phyloP scores from a whole-genome alignment of 2,797 vertebrate species.

The Acropternis orthonyx region DNA sequence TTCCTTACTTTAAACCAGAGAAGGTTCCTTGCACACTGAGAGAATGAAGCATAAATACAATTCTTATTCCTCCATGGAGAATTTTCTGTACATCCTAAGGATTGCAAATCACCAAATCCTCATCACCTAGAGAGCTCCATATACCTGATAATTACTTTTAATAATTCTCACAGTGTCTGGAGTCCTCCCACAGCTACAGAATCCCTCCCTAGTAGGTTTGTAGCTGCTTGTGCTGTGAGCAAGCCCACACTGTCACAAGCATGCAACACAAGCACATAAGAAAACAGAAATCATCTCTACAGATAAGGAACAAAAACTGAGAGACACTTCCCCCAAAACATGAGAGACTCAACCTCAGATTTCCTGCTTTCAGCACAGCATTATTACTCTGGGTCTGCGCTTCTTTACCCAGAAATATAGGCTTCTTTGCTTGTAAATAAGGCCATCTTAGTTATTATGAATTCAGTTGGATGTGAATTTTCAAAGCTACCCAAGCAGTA shows the following conservation, averaged over 20 bases:
- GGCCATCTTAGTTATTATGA: not conserved
- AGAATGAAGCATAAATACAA: not conserved
- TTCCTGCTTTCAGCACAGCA: not conserved
- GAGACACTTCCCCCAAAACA: not conserved
- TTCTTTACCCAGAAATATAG: not conserved
- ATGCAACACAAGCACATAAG: not conserved
- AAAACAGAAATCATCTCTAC: not conserved
- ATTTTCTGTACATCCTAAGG: not conserved
- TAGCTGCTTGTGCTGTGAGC: not conserved
- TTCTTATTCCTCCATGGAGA: not conserved
- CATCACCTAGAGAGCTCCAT: not conserved
- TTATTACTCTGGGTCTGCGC: not conserved
- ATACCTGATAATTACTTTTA: not conserved
- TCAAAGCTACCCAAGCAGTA: not conserved
- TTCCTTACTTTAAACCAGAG: not conserved
- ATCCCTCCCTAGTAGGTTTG: not conserved
- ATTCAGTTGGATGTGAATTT: not conserved
- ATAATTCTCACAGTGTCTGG: not conserved
- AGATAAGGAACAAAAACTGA: not conserved
- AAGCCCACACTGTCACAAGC: not conserved
- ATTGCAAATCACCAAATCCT: not conserved
- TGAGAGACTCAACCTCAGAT: fast-evolving
- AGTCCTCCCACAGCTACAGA: not conserved
- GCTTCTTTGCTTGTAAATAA: not conserved
- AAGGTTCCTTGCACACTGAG: not conserved